Conservation (phyloP, 2,888 invertebrate genomes). For the Entomobrya multifasciata region DNA sequence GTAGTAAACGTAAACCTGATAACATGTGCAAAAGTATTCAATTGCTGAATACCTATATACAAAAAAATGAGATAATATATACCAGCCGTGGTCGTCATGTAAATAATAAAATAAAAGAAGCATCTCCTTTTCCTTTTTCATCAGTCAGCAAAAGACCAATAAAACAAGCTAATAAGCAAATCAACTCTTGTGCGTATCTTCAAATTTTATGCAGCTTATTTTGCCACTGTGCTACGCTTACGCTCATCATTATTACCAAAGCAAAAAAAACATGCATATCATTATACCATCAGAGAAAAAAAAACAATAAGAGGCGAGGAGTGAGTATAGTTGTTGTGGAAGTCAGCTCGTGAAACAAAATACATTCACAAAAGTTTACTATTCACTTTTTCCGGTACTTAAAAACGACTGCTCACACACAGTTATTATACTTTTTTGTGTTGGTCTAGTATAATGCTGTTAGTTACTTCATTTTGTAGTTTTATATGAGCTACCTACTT, state of each 20-base stretch:
- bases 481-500: constrained; percentile 37
- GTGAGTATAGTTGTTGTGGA: not conserved
- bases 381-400: constrained; percentile 70
- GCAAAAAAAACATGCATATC: constrained; percentile 53
- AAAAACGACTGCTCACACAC: constrained; percentile 28
- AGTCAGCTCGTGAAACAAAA: not conserved
- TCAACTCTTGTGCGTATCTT: constrained; percentile 73
- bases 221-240: constrained; percentile 74
- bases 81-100: constrained; percentile 3
- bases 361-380: not conserved
- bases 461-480: constrained; percentile 28
- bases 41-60: no score
- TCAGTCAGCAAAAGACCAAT: constrained; percentile 60
- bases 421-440: constrained; percentile 25
- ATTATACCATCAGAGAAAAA: constrained; percentile 13
- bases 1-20: not conserved
- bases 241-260: constrained; percentile 48
- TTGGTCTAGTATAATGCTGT: constrained; percentile 12
- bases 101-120: constrained; percentile 35
- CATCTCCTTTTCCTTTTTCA: constrained; percentile 56
- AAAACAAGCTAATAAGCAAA: constrained; percentile 75
- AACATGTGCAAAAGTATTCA: constrained; percentile 34
- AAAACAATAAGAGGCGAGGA: constrained; percentile 13
- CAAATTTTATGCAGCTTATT: constrained; percentile 73
- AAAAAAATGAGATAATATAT: constrained; percentile 5